Base-by-base conservation (phyloP, 2,797 vertebrate genomes). In the Eulemur albifrons region DNA sequence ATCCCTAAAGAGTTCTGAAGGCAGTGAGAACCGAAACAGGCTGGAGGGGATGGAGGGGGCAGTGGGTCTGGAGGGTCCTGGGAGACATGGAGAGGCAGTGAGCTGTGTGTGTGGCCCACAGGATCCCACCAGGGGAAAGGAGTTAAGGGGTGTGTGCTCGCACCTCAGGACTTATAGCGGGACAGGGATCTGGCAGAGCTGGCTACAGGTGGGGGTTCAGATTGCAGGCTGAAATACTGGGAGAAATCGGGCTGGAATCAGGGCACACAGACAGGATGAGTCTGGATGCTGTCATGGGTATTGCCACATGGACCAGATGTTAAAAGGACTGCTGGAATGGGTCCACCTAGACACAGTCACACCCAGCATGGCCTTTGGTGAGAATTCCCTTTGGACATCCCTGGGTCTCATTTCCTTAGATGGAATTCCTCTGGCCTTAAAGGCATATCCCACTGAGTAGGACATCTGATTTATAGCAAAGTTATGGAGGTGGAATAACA, bases 31-130 rank as follows among this genome's bases (percentile, higher is more conserved):
- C 15, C 38, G 13, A 21, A 89, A 61, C 45, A 50, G 38, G 18
- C 30, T 20, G 32, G 15, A 61, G 40, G 2, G 4, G 11, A 2
- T 2, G 2, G n/a, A 8, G 6, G 4, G 11, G 59, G 15, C 48
- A 2, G 52, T 1, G 11, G 57, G 23, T 20, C 5, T n/a, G 20
- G 45, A 75, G 38, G n/a, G 40, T 7, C 3, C 30, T 5, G 0
- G 1, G n/a, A 69, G 50, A 2, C 7, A 15, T 32, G 70, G 18
- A n/a, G 63, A 13, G 48, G 67, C 63, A 40, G 38, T 5, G 7
- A 15, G 14, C 65, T 61, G 23, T 69, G n/a, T 59, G 13, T 57
- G 38, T 1, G 3, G 23, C 12, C 4, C 12, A 54, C n/a, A 84
- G 54, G 21, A 32, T 72, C 45, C 12, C 21, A 20, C 69, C 50